Percentiles rank a stretch among this genome's conserved stretches.
phyloP scores from a whole-genome alignment of 1,140 invertebrate genomes.

The Homalodisca vitripennis region DNA sequence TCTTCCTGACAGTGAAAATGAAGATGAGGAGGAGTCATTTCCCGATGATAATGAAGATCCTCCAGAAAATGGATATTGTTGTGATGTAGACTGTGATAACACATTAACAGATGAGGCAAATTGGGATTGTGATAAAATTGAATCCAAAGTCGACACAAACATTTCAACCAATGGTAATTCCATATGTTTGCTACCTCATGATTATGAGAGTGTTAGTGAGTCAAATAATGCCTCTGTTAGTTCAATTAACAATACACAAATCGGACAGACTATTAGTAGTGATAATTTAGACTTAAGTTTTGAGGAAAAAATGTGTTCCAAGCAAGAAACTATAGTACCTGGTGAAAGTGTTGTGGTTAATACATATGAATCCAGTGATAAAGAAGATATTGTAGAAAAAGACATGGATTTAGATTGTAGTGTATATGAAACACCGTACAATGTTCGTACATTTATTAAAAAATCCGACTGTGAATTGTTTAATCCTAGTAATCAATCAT shows the following conservation, averaged over 20 bases:
- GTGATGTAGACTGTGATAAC: neutral
- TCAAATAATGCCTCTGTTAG: no score
- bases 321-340: no score
- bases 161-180: no score
- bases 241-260: no score
- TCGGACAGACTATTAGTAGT: no score
- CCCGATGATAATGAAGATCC: slow-evolving; percentile 1
- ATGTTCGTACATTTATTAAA: neutral
- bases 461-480: neutral
- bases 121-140: slow-evolving; percentile 6
- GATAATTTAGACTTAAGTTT: no score
- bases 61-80: neutral
- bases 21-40: neutral
- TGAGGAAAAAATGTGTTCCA: no score
- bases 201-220: no score
- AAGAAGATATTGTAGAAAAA: neutral
- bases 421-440: slow-evolving; percentile 9
- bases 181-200: no score
- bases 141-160: no score
- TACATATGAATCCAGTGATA: no score
- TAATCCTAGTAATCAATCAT: neutral
- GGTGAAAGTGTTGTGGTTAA: no score
- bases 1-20: neutral
- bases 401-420: neutral
- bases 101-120: slow-evolving; percentile 2